Conservation (phyloP, 2,888 invertebrate species). For the Morpho achilles region DNA sequence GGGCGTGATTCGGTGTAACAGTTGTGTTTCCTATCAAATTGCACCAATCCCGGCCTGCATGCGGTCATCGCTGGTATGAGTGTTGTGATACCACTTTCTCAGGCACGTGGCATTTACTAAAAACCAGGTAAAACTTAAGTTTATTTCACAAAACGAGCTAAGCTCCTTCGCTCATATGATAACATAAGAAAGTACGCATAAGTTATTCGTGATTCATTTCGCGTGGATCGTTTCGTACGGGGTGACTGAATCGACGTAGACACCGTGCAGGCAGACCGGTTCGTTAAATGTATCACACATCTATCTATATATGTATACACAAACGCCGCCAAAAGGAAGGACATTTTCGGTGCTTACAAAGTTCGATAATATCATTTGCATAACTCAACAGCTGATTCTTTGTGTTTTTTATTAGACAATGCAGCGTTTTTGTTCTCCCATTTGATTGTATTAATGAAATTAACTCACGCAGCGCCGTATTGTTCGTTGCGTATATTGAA, state of each 20-base stretch:
- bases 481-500: constrained; percentile 26
- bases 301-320: constrained; percentile 33
- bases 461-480: constrained; percentile 28
- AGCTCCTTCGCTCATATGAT: neutral
- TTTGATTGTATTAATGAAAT: constrained; percentile 17
- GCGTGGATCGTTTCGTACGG: constrained; percentile 61
- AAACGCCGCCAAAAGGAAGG: constrained; percentile 52
- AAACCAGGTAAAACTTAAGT: constrained; percentile 29
- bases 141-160: constrained; percentile 1
- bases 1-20: constrained; percentile 77
- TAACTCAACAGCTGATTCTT: constrained; percentile 35
- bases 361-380: constrained; percentile 35
- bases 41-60: constrained; percentile 80
- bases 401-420: constrained; percentile 22
- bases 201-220: constrained; percentile 52
- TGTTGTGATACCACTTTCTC: constrained; percentile 20
- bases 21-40: constrained; percentile 73
- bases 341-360: constrained; percentile 33
- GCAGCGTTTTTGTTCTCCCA: constrained; percentile 4
- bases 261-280: constrained; percentile 59
- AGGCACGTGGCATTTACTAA: constrained; percentile 31
- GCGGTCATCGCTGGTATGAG: constrained; percentile 55
- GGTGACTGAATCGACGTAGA: constrained; percentile 63
- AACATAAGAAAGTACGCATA: constrained; percentile 32
- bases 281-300: constrained; percentile 57